Percentiles rank a stretch among this genome's conserved stretches.
These are phyloP conservation scores for Parapsyche elsis DNA, from an alignment of 1,140 invertebrate species.

Conservation along the genomic window DNA sequence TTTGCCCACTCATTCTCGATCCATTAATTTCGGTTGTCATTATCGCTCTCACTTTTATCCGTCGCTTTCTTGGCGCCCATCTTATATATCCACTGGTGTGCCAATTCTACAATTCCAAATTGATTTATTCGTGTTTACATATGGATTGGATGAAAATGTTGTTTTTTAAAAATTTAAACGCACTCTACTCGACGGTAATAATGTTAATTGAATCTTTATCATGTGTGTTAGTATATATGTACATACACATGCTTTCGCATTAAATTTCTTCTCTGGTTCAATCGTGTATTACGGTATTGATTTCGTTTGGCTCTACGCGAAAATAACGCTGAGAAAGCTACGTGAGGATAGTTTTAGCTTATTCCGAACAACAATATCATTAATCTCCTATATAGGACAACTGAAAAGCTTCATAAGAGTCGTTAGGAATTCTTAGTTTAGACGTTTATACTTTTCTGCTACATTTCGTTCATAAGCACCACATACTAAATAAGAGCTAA, in stretches of 20 bases:
- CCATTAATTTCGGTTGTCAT: constrained; percentile 46
- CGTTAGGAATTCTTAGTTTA: constrained; percentile 20
- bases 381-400: constrained; percentile 33
- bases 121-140: constrained; percentile 18
- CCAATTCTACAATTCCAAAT: constrained; percentile 21
- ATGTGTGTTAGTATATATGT: no score
- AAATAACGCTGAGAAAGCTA: constrained; percentile 14
- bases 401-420: constrained; percentile 26
- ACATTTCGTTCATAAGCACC: not conserved
- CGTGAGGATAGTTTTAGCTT: not conserved
- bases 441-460: constrained; percentile 20
- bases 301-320: not conserved
- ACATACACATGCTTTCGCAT: no score
- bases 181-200: not conserved
- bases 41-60: constrained; percentile 38
- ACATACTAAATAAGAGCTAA: not conserved
- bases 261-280: not conserved
- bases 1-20: constrained; percentile 40
- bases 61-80: constrained; percentile 30
- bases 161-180: not conserved
- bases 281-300: constrained; percentile 11
- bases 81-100: not conserved
- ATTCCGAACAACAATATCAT: constrained; percentile 33
- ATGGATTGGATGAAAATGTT: not conserved
- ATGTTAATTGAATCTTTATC: not conserved